phyloP scores from a whole-genome alignment of 1,140 invertebrate species.

The Dendrolimus kikuchii region DNA sequence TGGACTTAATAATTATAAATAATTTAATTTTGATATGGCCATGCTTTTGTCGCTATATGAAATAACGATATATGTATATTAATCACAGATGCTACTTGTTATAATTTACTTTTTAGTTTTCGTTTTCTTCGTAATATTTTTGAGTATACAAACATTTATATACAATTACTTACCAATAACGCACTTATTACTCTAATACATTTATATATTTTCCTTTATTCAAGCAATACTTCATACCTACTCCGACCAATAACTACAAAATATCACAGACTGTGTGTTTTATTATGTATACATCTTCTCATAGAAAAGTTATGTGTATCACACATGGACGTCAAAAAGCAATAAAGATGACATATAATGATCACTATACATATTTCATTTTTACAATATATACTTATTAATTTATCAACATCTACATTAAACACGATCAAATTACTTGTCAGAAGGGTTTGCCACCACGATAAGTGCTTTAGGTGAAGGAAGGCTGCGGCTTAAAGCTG shows the following conservation, averaged over 20 bases:
- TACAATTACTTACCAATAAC: conserved; percentile 64
- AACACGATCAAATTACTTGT: conserved; percentile 53
- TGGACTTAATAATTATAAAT: conserved; percentile 46
- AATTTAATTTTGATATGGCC: conserved; percentile 67
- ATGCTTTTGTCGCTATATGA: conserved; percentile 49
- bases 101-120: conserved; percentile 37
- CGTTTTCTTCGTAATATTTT: conserved; percentile 44
- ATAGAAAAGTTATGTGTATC: conserved; percentile 68
- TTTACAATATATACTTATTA: conserved; percentile 54
- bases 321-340: conserved; percentile 69
- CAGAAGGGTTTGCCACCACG: conserved; percentile 41
- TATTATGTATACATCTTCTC: conserved; percentile 71
- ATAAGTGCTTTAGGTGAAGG: neutral
- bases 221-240: conserved; percentile 69
- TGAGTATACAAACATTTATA: conserved; percentile 59
- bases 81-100: conserved; percentile 65
- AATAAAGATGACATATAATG: conserved; percentile 64
- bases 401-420: conserved; percentile 46
- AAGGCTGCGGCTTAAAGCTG: neutral
- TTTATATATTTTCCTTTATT: conserved; percentile 53
- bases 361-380: conserved; percentile 48
- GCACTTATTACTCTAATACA: conserved; percentile 63
- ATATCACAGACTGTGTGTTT: conserved; percentile 71
- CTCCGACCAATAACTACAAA: conserved; percentile 70
- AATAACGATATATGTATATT: conserved; percentile 63